Conservation (phyloP, 2,797 vertebrate species). For the Oreortyx pictus region DNA sequence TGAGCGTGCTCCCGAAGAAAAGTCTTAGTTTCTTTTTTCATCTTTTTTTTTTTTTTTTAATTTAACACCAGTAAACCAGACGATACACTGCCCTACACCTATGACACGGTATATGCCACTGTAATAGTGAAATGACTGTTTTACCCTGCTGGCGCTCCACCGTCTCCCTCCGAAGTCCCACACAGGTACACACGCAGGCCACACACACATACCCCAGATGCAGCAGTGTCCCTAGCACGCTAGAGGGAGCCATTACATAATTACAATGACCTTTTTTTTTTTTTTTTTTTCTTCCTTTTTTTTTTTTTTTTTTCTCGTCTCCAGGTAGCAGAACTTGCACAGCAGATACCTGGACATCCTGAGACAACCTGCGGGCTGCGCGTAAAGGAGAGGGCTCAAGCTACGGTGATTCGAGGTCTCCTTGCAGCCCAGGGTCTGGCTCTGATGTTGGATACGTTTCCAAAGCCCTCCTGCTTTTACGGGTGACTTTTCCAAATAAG, state of each 20-base stretch:
- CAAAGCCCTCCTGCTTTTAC: not conserved
- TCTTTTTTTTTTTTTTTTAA: not conserved
- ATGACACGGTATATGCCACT: not conserved
- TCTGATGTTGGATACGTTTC: not conserved
- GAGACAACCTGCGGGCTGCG: not conserved
- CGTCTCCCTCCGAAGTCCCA: not conserved
- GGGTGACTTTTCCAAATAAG: slow-evolving; percentile 12
- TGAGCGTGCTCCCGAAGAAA: not conserved
- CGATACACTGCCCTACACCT: not conserved
- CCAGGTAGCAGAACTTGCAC: not conserved
- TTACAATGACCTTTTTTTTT: slow-evolving; percentile 38
- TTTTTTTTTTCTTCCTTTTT: not conserved
- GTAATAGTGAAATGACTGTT: not conserved
- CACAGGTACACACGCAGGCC: accelerated
- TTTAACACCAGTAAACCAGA: not conserved
- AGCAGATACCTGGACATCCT: not conserved
- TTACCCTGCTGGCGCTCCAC: not conserved
- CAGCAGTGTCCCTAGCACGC: slow-evolving; percentile 47
- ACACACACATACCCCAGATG: slow-evolving; percentile 57
- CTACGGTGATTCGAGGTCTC: not conserved
- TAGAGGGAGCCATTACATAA: slow-evolving; percentile 77
- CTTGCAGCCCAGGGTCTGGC: not conserved
- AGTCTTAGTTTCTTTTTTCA: accelerated
- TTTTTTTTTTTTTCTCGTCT: not conserved
- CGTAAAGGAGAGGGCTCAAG: not conserved